Conservation (phyloP, 2,888 invertebrate species). For the Drosophila sordidapex region DNA sequence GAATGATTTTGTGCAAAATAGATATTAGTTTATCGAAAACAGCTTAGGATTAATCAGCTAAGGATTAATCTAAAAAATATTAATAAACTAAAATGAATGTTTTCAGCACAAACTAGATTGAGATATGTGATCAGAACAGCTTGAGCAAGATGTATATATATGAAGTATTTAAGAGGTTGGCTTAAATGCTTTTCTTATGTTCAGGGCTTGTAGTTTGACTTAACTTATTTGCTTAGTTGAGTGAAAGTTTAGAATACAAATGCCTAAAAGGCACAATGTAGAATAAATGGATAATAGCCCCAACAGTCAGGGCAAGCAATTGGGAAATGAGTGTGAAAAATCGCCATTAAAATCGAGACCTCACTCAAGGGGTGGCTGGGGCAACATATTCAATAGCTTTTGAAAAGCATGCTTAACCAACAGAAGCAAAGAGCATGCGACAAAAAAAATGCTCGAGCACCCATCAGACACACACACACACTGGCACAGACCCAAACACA, state of each 20-base stretch:
- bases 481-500: slow-evolving; percentile 14
- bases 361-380: slow-evolving; percentile 30
- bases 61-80: background rate
- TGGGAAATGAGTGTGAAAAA: slow-evolving; percentile 72
- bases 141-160: background rate
- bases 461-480: slow-evolving; percentile 29
- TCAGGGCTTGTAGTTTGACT: background rate
- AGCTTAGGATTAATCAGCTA: background rate
- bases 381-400: slow-evolving; percentile 76
- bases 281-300: slow-evolving; percentile 18
- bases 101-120: background rate
- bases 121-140: background rate
- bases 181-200: background rate
- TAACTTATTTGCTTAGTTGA: background rate
- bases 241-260: background rate
- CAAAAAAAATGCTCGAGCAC: slow-evolving; percentile 55
- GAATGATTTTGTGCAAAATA: background rate
- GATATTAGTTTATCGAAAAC: background rate
- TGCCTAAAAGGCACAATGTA: background rate
- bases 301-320: slow-evolving; percentile 13
- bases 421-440: slow-evolving; percentile 39
- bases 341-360: slow-evolving; percentile 61
- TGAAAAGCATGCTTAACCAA: slow-evolving; percentile 74
- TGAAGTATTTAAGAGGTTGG: background rate
- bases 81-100: background rate